Percentiles rank a stretch among this genome's conserved stretches.
These are phyloP conservation scores for Ophiodon elongatus DNA, from an alignment of 2,113 vertebrate genomes.

Conservation along the genomic window DNA sequence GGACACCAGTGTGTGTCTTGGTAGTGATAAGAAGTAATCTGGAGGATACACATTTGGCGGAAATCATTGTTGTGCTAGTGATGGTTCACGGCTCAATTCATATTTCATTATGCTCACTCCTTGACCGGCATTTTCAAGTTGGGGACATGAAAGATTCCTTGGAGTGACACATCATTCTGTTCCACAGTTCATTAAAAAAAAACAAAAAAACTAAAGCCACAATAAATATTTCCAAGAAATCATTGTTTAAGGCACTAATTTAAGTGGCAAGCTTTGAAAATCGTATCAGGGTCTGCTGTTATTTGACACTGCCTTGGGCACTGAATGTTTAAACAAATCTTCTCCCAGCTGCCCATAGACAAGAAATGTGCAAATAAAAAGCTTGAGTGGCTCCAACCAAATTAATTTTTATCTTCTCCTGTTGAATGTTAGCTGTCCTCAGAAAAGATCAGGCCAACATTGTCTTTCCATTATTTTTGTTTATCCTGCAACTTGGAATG, in stretches of 20 bases:
- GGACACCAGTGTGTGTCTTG: slow-evolving; percentile 76
- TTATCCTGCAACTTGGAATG: slow-evolving; percentile 35
- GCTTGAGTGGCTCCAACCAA: slow-evolving; percentile 69
- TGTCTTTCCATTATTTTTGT: slow-evolving; percentile 59
- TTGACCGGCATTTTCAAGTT: slow-evolving; percentile 84
- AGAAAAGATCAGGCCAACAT: slow-evolving; percentile 61
- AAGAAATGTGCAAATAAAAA: slow-evolving; percentile 70
- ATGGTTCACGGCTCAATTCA: slow-evolving; percentile 80
- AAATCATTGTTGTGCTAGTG: slow-evolving; percentile 81
- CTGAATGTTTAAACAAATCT: slow-evolving; percentile 82
- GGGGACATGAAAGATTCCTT: slow-evolving; percentile 73
- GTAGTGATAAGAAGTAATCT: slow-evolving; percentile 82
- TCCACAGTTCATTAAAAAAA: slow-evolving; percentile 72
- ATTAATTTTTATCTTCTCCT: slow-evolving; percentile 60
- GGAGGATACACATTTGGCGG: slow-evolving; percentile 77
- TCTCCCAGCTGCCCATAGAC: slow-evolving; percentile 69
- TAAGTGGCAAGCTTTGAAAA: slow-evolving; percentile 75
- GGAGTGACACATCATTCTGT: slow-evolving; percentile 75
- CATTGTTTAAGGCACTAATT: slow-evolving; percentile 82
- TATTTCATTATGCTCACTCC: slow-evolving; percentile 84
- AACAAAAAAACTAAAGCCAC: slow-evolving; percentile 42
- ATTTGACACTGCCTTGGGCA: slow-evolving; percentile 83
- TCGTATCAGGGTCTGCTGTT: slow-evolving; percentile 79
- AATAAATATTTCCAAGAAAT: slow-evolving; percentile 77
- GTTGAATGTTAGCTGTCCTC: slow-evolving; percentile 66